These are phyloP conservation scores for Rachycentron canadum DNA, from an alignment of 2,797 vertebrate species.

Conservation along the genomic window DNA sequence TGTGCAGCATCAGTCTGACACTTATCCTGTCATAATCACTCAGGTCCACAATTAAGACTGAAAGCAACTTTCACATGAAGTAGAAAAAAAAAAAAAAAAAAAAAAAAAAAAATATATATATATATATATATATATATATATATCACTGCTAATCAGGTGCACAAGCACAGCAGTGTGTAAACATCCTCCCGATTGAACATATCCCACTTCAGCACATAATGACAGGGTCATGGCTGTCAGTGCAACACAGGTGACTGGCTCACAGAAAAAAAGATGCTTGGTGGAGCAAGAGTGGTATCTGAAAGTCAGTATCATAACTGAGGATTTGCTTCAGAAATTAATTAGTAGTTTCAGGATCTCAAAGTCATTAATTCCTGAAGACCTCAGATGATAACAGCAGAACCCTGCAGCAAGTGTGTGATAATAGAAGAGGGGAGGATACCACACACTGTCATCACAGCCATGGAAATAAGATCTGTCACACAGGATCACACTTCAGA, in stretches of 20 bases:
- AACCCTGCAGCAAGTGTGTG: neutral
- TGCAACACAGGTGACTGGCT: neutral
- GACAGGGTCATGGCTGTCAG: neutral
- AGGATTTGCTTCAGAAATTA: neutral
- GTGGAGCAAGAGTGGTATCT: neutral
- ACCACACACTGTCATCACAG: slow-evolving; percentile 7
- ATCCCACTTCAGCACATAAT: neutral
- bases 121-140: too few species aligned
- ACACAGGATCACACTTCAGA: slow-evolving; percentile 16
- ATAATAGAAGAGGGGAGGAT: neutral
- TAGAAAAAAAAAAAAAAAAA: too few species aligned
- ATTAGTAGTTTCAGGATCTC: neutral
- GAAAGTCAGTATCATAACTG: neutral
- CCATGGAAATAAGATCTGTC: slow-evolving; percentile 18
- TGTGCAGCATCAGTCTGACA: neutral
- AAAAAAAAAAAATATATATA: too few species aligned
- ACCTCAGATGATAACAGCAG: neutral
- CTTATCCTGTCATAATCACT: neutral
- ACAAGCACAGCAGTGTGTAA: slow-evolving; percentile 2
- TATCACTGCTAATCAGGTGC: slow-evolving; percentile 17
- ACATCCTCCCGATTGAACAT: neutral
- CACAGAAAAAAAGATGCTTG: neutral
- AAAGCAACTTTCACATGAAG: neutral
- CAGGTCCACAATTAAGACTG: neutral
- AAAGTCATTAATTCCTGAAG: neutral